Conservation (phyloP, 2,113 vertebrate genomes). For the Nesoenas mayeri region DNA sequence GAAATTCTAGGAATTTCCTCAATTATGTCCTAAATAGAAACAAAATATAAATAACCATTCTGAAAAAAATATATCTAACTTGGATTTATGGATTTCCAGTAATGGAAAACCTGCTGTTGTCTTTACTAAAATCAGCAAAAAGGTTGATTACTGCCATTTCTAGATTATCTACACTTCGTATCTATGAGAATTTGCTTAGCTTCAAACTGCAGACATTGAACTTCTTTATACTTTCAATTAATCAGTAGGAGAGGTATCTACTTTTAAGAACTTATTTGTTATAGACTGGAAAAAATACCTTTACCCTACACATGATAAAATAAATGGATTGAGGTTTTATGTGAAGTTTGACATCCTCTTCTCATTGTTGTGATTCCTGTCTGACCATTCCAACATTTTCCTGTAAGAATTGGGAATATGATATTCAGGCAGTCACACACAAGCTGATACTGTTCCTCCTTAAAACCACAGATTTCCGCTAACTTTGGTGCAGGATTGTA, state of each 20-base stretch:
- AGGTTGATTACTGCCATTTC: neutral
- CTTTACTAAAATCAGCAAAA: neutral
- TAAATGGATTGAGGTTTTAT: neutral
- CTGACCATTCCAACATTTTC: neutral
- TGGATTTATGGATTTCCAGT: neutral
- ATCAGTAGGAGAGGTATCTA: neutral
- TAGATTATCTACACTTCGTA: neutral
- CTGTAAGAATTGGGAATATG: neutral
- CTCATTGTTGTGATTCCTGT: neutral
- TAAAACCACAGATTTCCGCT: neutral
- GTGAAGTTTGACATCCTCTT: neutral
- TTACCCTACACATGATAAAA: neutral
- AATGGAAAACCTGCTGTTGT: neutral
- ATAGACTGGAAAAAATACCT: neutral
- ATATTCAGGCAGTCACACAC: neutral
- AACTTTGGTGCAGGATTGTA: neutral
- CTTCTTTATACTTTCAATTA: neutral
- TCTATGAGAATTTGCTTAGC: neutral
- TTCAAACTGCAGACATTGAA: neutral
- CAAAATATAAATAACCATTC: neutral
- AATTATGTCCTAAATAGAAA: neutral
- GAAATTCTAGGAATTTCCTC: neutral
- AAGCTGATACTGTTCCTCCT: neutral
- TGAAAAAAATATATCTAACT: neutral
- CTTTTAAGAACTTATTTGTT: neutral